Percentiles rank a stretch among this genome's conserved stretches.
Conservation (phyloP, 1,140 invertebrate genomes). For the Frieseomelitta varia region DNA sequence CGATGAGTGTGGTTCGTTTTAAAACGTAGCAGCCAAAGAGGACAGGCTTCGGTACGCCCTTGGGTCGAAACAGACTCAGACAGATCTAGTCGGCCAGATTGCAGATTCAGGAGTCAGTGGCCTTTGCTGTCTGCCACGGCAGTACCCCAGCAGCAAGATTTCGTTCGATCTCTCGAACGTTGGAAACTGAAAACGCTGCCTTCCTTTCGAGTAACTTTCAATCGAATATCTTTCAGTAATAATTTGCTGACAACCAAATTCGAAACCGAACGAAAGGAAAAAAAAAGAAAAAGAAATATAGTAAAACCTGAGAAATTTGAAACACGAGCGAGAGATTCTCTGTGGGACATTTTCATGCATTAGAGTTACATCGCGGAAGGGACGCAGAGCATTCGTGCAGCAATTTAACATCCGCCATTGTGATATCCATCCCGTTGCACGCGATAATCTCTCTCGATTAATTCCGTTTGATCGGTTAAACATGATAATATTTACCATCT, state of each 20-base stretch:
- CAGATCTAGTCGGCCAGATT: constrained; percentile 71
- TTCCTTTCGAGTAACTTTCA: not conserved
- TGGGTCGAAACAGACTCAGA: constrained; percentile 65
- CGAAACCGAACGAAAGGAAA: too few species aligned
- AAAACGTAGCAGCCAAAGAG: constrained; percentile 24
- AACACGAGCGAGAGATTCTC: too few species aligned
- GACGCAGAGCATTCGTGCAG: too few species aligned
- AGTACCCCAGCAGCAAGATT: constrained; percentile 39
- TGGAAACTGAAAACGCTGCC: constrained; percentile 49
- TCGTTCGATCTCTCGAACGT: constrained; percentile 49
- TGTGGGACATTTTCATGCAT: too few species aligned
- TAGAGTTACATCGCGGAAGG: too few species aligned
- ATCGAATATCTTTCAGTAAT: too few species aligned
- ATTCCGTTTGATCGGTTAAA: not conserved
- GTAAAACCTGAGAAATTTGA: too few species aligned
- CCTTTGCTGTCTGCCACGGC: constrained; percentile 63
- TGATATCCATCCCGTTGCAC: too few species aligned
- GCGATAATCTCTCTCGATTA: not conserved
- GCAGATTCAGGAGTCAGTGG: constrained; percentile 71
- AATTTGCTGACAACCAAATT: too few species aligned
- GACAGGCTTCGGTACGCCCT: constrained; percentile 64
- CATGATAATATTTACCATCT: not conserved
- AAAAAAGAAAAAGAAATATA: too few species aligned
- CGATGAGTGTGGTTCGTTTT: not conserved
- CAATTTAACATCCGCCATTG: too few species aligned